Evolutionary conservation across 2,888 invertebrate genomes (phyloP).

Genomic region (Sialis fuliginosa): DNA sequence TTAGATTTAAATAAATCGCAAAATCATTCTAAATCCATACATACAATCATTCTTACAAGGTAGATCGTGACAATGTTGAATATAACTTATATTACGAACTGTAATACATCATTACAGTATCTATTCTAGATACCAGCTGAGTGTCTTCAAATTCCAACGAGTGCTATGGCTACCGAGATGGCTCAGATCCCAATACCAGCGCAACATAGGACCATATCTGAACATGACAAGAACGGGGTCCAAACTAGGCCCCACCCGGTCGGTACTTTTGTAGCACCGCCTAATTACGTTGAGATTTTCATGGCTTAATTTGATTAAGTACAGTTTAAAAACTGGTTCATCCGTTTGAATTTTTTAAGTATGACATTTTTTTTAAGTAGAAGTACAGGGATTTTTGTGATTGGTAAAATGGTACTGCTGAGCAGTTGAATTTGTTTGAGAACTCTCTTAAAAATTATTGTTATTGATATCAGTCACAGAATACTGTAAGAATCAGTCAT

Average conservation of each 20-base stretch:
- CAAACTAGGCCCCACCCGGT: neutral
- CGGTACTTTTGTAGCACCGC: neutral
- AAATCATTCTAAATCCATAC: too few species aligned
- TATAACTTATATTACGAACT: too few species aligned
- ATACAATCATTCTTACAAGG: too few species aligned
- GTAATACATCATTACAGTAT: neutral
- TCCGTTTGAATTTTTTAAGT: neutral
- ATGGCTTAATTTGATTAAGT: constrained; percentile 2
- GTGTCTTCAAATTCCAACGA: constrained; percentile 14
- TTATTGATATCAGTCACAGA: too few species aligned
- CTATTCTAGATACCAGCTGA: constrained; percentile 22
- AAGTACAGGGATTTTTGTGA: neutral
- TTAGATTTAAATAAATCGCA: too few species aligned
- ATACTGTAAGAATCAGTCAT: too few species aligned
- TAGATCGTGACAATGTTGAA: too few species aligned
- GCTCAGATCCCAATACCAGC: constrained; percentile 10
- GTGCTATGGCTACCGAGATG: constrained; percentile 10
- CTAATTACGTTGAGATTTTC: constrained; percentile 4
- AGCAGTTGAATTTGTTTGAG: too few species aligned
- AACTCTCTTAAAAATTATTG: too few species aligned
- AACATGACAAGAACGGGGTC: constrained; percentile 17
- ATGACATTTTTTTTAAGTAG: neutral
- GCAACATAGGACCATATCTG: constrained; percentile 12
- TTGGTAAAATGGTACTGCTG: too few species aligned
- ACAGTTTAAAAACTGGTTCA: neutral